phyloP scores from a whole-genome alignment of 2,888 invertebrate species.

The Euzophera pinguis region DNA sequence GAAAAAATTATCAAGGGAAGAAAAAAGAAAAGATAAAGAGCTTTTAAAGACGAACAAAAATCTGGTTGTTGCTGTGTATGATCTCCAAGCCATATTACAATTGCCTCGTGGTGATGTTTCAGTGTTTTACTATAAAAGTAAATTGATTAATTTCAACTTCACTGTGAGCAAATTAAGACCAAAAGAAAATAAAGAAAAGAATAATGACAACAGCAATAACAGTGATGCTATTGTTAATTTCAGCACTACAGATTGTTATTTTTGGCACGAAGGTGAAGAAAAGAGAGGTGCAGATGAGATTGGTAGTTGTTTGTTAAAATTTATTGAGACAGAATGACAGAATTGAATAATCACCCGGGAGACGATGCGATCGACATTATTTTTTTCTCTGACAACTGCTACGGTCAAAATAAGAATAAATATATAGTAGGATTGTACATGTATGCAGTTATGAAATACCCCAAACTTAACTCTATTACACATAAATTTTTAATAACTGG shows the following conservation, averaged over 20 bases:
- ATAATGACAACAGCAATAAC: too few species aligned
- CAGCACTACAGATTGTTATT: too few species aligned
- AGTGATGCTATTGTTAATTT: too few species aligned
- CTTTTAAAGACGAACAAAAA: not conserved
- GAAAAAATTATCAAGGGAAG: not conserved
- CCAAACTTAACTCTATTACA: constrained; percentile 20
- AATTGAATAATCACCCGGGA: too few species aligned
- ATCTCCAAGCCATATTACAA: constrained; percentile 25
- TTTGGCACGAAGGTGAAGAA: constrained; percentile 19
- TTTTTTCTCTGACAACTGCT: too few species aligned
- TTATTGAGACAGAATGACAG: not conserved
- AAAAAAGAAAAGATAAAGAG: not conserved
- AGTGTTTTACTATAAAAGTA: constrained; percentile 22
- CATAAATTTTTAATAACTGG: constrained; percentile 33
- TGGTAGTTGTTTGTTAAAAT: constrained; percentile 17
- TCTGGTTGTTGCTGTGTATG: constrained; percentile 22
- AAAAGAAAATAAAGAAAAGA: too few species aligned
- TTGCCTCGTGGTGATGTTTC: constrained; percentile 24
- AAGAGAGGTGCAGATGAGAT: constrained; percentile 18
- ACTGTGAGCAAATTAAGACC: too few species aligned
- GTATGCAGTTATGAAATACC: constrained; percentile 11
- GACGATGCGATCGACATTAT: too few species aligned
- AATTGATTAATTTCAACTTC: too few species aligned
- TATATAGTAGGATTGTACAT: constrained; percentile 13
- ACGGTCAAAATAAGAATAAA: too few species aligned